Evolutionary conservation across 2,888 invertebrate genomes (phyloP).

Genomic region (Urechis unicinctus): DNA sequence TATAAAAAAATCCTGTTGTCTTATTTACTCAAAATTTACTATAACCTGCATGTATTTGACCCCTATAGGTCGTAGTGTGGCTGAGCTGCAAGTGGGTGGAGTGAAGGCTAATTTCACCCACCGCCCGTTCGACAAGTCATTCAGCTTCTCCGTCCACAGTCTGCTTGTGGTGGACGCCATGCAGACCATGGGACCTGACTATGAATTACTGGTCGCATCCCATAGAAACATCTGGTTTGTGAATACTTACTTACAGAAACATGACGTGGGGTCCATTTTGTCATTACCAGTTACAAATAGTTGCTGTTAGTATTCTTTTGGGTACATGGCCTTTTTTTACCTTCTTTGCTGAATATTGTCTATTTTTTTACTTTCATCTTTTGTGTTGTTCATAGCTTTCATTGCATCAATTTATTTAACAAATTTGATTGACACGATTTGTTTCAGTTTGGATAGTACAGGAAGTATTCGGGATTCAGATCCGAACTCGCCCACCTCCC

Average conservation of each 20-base stretch:
- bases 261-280: not conserved
- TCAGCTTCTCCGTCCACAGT: constrained; percentile 84
- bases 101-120: constrained; percentile 72
- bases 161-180: constrained; percentile 87
- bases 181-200: constrained; percentile 91
- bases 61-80: constrained; percentile 68
- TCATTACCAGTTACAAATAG: not conserved
- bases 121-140: constrained; percentile 67
- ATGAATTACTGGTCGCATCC: constrained; percentile 87
- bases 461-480: constrained; percentile 88
- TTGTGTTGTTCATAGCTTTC: constrained; percentile 1
- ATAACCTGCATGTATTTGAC: not conserved
- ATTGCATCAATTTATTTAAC: too few relatives aligned
- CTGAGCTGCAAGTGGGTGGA: constrained; percentile 86
- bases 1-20: not conserved
- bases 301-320: not conserved
- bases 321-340: not conserved
- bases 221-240: constrained; percentile 82
- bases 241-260: not conserved
- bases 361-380: not conserved
- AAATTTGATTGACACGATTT: not conserved
- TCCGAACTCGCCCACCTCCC: constrained; percentile 81
- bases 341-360: not conserved
- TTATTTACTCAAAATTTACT: not conserved
- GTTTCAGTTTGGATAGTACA: not conserved